Evolutionary conservation across 1,140 invertebrate genomes (phyloP).

Genomic region (Sweltsa coloradensis): DNA sequence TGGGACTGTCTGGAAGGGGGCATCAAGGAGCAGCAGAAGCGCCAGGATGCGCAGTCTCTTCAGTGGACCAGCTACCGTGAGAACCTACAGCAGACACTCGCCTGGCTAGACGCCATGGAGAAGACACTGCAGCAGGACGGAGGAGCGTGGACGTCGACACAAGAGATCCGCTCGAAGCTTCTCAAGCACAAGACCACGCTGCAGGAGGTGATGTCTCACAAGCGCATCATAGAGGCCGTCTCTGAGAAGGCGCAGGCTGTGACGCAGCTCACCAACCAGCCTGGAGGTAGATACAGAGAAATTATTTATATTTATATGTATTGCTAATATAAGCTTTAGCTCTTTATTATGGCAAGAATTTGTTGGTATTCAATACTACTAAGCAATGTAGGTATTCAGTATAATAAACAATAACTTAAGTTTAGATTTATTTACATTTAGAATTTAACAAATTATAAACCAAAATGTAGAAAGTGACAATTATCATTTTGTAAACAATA

Average conservation of each 20-base stretch:
- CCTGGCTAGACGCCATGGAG: conserved; percentile 82
- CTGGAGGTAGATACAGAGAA: no score
- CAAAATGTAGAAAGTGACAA: no score
- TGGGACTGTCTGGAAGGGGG: conserved; percentile 76
- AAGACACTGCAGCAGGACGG: conserved; percentile 61
- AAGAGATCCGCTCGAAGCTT: conserved; percentile 76
- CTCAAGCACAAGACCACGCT: conserved; percentile 75
- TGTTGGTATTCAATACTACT: no score
- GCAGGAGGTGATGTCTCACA: conserved; percentile 84
- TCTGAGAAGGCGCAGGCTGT: conserved; percentile 73
- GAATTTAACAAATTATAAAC: no score
- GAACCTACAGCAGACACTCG: conserved; percentile 62
- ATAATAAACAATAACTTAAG: no score
- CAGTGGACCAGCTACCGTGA: conserved; percentile 79
- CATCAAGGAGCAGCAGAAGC: conserved; percentile 68
- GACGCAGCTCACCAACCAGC: conserved; percentile 40
- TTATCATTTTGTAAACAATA: no score
- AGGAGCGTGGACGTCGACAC: conserved; percentile 54
- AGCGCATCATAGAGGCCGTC: conserved; percentile 76
- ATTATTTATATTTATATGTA: no score
- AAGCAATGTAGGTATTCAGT: no score
- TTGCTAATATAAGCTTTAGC: no score
- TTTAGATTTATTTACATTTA: no score
- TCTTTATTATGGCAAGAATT: no score
- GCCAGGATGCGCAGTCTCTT: conserved; percentile 69